Evolutionary conservation across 2,797 vertebrate species (phyloP).

Genomic region (Coracias cyanogaster): DNA sequence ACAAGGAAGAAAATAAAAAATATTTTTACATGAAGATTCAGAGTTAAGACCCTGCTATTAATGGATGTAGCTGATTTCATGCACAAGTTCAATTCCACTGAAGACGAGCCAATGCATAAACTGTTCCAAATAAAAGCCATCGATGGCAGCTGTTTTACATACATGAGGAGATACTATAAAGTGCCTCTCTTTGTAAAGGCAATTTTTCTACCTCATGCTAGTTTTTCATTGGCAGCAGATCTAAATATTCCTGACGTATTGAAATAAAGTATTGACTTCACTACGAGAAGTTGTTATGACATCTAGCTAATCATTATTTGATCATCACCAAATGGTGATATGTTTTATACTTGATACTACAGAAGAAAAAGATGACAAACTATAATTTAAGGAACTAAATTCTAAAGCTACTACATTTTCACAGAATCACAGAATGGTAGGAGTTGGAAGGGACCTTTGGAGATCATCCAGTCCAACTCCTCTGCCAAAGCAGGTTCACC

Average conservation of each 20-base stretch:
- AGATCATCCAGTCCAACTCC: background rate
- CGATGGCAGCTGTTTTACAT: background rate
- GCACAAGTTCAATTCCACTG: background rate
- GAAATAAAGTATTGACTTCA: background rate
- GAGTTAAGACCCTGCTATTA: background rate
- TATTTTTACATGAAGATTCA: background rate
- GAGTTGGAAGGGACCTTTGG: background rate
- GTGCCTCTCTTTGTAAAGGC: background rate
- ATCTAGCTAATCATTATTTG: background rate
- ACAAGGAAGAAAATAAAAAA: background rate
- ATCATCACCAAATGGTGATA: background rate
- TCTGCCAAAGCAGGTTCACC: background rate
- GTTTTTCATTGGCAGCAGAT: background rate
- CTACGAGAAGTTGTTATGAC: background rate
- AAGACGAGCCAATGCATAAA: background rate
- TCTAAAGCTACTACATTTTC: background rate
- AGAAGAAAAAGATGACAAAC: background rate
- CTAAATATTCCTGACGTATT: background rate
- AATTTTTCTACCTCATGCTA: background rate
- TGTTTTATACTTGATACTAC: background rate
- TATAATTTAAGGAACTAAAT: background rate
- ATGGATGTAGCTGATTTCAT: background rate
- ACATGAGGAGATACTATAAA: background rate
- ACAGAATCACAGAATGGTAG: background rate
- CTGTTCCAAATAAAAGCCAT: background rate